phyloP scores from a whole-genome alignment of 2,797 vertebrate species.

The Crocidura indochinensis region DNA sequence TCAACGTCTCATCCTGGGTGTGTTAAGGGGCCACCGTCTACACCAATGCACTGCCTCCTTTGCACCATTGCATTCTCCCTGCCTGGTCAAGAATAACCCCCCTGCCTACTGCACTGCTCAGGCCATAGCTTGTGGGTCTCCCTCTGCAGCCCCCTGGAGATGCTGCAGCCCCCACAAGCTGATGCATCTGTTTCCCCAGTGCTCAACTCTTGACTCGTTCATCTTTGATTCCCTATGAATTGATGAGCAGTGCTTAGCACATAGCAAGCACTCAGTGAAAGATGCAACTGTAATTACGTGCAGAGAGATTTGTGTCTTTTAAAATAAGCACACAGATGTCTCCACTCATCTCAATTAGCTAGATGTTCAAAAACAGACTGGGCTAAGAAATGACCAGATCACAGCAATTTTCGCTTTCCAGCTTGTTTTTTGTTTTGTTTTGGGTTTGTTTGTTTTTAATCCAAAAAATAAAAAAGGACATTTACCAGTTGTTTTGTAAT shows the following conservation, averaged over 20 bases:
- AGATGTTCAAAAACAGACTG: slow-evolving; percentile 54
- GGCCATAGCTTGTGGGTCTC: background rate
- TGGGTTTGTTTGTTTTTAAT: background rate
- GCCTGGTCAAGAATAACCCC: fast-evolving
- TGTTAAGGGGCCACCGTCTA: background rate
- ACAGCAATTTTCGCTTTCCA: slow-evolving; percentile 60
- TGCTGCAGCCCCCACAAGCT: background rate
- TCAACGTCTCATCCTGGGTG: background rate
- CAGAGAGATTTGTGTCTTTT: slow-evolving; percentile 67
- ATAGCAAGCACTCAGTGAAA: slow-evolving; percentile 57
- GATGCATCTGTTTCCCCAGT: background rate
- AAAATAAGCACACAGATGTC: slow-evolving; percentile 74
- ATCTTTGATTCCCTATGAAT: slow-evolving; percentile 32
- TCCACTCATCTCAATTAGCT: slow-evolving; percentile 78
- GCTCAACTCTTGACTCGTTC: background rate
- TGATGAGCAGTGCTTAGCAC: slow-evolving; percentile 69
- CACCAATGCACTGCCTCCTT: background rate
- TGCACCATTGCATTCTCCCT: background rate
- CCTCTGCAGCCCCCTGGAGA: background rate
- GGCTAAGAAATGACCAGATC: slow-evolving; percentile 60
- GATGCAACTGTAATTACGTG: slow-evolving; percentile 16
- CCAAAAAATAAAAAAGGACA: slow-evolving; percentile 44
- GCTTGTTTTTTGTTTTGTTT: slow-evolving; percentile 13
- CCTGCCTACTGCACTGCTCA: background rate
- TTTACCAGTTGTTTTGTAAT: slow-evolving; percentile 29